These are phyloP conservation scores for Verasper variegatus DNA, from an alignment of 2,113 vertebrate species.

Conservation along the genomic window DNA sequence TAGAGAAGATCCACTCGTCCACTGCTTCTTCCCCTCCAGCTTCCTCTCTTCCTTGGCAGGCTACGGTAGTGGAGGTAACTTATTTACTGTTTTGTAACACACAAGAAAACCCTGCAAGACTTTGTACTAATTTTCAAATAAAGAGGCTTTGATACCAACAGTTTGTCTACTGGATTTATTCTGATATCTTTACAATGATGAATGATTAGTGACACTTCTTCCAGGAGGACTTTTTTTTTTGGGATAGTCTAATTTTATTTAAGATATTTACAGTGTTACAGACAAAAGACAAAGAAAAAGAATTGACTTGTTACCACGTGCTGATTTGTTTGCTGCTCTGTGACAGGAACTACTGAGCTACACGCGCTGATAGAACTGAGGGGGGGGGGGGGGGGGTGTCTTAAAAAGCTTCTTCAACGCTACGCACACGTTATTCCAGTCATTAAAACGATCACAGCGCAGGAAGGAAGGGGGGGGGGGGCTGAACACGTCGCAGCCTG, in stretches of 20 bases:
- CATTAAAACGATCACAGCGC: neutral
- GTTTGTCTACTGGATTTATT: conserved; percentile 64
- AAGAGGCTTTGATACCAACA: conserved; percentile 79
- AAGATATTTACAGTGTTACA: conserved; percentile 82
- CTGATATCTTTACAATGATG: conserved; percentile 31
- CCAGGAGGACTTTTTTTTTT: neutral
- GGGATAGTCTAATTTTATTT: conserved; percentile 63
- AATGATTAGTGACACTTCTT: conserved; percentile 35
- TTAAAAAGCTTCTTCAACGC: no score
- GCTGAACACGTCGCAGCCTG: neutral
- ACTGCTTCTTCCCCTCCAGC: neutral
- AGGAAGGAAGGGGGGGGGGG: neutral
- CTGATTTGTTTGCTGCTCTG: conserved; percentile 52
- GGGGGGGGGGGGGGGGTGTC: no score
- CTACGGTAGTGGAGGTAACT: neutral
- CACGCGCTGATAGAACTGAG: conserved; percentile 5
- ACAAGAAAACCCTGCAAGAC: conserved; percentile 31
- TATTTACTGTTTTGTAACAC: conserved; percentile 9
- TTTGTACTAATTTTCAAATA: conserved; percentile 88
- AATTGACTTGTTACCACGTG: conserved; percentile 63
- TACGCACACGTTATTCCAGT: neutral
- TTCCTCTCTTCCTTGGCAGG: neutral
- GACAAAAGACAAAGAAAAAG: conserved; percentile 33
- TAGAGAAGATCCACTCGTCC: neutral
- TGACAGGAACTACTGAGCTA: conserved; percentile 35